Percentiles rank a stretch among this genome's conserved stretches.
Conservation (phyloP, 2,888 invertebrate genomes). For the Erebia palarica region DNA sequence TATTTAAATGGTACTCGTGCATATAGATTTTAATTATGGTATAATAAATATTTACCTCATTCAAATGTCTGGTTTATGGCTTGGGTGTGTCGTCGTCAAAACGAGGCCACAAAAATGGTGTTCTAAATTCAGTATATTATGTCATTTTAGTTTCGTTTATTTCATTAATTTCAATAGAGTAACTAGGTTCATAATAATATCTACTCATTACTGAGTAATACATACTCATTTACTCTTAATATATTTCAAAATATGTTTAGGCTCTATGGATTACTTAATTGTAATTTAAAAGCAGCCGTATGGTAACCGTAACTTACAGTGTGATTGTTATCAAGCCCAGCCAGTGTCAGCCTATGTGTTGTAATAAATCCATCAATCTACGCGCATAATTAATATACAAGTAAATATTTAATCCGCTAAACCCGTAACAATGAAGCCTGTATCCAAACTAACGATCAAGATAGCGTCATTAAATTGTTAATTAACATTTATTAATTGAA, state of each 20-base stretch:
- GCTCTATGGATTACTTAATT: too few species aligned
- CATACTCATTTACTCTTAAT: too few species aligned
- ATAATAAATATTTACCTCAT: background rate
- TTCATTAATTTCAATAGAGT: too few species aligned
- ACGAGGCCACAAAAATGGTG: background rate
- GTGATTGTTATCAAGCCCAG: slow-evolving; percentile 10
- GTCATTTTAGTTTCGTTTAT: too few species aligned
- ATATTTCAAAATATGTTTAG: too few species aligned
- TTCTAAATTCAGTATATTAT: too few species aligned
- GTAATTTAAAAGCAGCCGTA: too few species aligned
- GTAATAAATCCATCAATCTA: slow-evolving; percentile 18
- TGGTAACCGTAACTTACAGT: slow-evolving; percentile 5
- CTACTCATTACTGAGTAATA: too few species aligned
- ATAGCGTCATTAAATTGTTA: background rate
- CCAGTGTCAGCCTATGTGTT: slow-evolving; percentile 1
- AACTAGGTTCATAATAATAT: too few species aligned
- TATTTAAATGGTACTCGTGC: background rate
- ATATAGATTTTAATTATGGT: background rate
- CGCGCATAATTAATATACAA: slow-evolving; percentile 8
- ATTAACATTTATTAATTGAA: background rate
- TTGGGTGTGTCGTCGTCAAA: background rate
- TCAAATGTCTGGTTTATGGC: background rate
- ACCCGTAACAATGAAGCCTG: background rate
- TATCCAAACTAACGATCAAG: background rate
- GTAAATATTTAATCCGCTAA: slow-evolving; percentile 4